These are phyloP conservation scores for Sialis lutaria DNA, from an alignment of 2,888 invertebrate genomes.

Conservation along the genomic window DNA sequence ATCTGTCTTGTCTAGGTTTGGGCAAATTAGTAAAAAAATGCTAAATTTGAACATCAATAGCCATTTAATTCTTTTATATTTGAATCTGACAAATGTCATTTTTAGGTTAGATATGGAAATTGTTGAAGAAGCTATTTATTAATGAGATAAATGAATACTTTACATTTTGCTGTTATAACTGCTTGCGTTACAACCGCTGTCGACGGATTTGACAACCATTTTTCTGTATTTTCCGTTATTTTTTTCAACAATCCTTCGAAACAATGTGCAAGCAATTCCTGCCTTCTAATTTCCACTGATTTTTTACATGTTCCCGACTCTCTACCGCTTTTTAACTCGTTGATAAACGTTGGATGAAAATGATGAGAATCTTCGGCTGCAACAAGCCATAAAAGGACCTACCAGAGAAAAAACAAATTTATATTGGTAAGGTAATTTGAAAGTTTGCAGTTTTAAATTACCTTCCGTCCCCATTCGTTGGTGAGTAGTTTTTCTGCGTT, in stretches of 20 bases:
- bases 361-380: slow-evolving; percentile 62
- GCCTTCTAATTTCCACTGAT: slow-evolving; percentile 40
- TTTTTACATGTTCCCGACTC: slow-evolving; percentile 57
- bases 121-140: neutral
- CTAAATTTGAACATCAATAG: too few species aligned
- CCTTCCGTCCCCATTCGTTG: slow-evolving; percentile 71
- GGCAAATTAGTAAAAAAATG: too few species aligned
- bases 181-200: slow-evolving; percentile 51
- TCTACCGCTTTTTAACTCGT: slow-evolving; percentile 57
- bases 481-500: slow-evolving; percentile 49
- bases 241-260: slow-evolving; percentile 36
- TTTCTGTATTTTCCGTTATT: slow-evolving; percentile 36
- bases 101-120: too few species aligned
- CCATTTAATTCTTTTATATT: too few species aligned
- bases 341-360: slow-evolving; percentile 67
- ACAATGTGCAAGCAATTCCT: slow-evolving; percentile 53
- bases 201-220: slow-evolving; percentile 51
- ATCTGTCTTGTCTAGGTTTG: too few species aligned
- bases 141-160: neutral
- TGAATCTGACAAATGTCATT: too few species aligned
- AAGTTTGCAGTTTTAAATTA: slow-evolving; percentile 18
- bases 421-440: neutral
- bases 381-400: slow-evolving; percentile 67
- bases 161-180: slow-evolving; percentile 39
- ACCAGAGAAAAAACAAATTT: slow-evolving; percentile 11